Conservation (phyloP, 1,140 invertebrate genomes). For the Mycetomoellerius zeteki region DNA sequence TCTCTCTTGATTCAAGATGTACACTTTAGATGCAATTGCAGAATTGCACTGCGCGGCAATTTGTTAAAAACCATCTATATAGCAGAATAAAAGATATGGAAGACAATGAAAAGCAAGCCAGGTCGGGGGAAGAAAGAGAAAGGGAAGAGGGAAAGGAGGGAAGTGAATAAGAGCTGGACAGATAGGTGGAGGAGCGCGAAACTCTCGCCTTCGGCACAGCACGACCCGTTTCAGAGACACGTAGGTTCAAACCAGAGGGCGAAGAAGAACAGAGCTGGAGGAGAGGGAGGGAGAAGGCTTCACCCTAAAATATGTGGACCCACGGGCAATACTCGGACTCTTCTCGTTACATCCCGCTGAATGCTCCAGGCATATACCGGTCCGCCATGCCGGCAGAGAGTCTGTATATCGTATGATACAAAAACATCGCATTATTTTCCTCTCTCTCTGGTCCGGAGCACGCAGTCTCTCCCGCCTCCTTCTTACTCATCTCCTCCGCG, state of each 20-base stretch:
- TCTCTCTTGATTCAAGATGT: neutral
- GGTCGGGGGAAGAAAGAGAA: neutral
- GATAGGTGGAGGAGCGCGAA: slow-evolving; percentile 56
- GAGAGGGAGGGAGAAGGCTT: slow-evolving; percentile 77
- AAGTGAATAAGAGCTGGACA: slow-evolving; percentile 25
- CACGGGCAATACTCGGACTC: slow-evolving; percentile 82
- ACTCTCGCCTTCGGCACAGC: slow-evolving; percentile 77
- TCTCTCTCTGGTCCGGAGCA: slow-evolving; percentile 67
- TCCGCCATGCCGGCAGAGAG: slow-evolving; percentile 71
- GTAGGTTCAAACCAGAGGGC: slow-evolving; percentile 76
- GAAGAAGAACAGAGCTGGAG: slow-evolving; percentile 68
- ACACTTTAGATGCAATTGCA: neutral
- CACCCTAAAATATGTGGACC: slow-evolving; percentile 86
- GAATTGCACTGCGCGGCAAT: neutral
- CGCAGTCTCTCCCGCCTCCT: slow-evolving; percentile 56
- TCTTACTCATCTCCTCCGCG: slow-evolving; percentile 68
- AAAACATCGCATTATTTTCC: slow-evolving; percentile 86
- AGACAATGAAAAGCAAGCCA: slow-evolving; percentile 29
- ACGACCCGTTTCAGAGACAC: slow-evolving; percentile 85
- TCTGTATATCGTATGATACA: slow-evolving; percentile 85
- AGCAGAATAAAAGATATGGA: slow-evolving; percentile 7
- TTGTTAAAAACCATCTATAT: neutral
- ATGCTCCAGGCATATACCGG: slow-evolving; percentile 76
- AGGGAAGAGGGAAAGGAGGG: neutral
- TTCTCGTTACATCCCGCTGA: slow-evolving; percentile 84